Percentiles rank a stretch among this genome's conserved stretches.
Evolutionary conservation across 2,113 vertebrate species (phyloP).

Genomic region (Argyrosomus japonicus): DNA sequence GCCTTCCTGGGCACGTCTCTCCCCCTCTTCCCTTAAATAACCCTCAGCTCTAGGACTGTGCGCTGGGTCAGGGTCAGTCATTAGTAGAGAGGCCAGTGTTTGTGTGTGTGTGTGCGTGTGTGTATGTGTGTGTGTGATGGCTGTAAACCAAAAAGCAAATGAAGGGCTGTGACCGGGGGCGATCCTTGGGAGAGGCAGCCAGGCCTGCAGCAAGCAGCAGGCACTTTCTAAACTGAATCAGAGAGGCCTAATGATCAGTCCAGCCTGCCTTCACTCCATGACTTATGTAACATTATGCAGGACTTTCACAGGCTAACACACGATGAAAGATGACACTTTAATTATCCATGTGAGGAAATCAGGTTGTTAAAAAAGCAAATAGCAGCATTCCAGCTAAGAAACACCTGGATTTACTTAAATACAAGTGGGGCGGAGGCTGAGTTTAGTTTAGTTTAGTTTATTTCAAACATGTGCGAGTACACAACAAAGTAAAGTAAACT

Average conservation of each 20-base stretch:
- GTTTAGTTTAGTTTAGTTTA: too few relatives aligned
- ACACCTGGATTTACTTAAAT: neutral
- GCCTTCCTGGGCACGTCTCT: slow-evolving; percentile 24
- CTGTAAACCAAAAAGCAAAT: slow-evolving; percentile 55
- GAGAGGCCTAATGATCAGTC: slow-evolving; percentile 60
- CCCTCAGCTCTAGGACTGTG: slow-evolving; percentile 23
- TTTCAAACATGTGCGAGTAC: too few relatives aligned
- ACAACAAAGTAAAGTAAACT: too few relatives aligned
- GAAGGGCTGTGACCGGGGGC: slow-evolving; percentile 55
- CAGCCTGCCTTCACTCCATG: slow-evolving; percentile 6
- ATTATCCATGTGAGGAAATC: neutral
- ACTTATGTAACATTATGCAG: slow-evolving; percentile 10
- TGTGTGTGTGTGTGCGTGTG: slow-evolving; percentile 28
- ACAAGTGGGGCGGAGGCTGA: neutral
- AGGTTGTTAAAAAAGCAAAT: neutral
- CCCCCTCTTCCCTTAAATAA: slow-evolving; percentile 20
- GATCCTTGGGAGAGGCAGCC: slow-evolving; percentile 49
- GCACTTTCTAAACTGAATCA: slow-evolving; percentile 34
- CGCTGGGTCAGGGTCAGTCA: slow-evolving; percentile 45
- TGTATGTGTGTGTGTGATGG: slow-evolving; percentile 23
- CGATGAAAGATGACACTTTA: neutral
- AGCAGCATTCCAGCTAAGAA: too few relatives aligned
- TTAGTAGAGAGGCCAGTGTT: slow-evolving; percentile 9
- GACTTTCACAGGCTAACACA: slow-evolving; percentile 8
- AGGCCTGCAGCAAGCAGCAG: slow-evolving; percentile 51